Evolutionary conservation across 1,140 invertebrate genomes (phyloP).

Genomic region (Caenorhabditis inopinata): DNA sequence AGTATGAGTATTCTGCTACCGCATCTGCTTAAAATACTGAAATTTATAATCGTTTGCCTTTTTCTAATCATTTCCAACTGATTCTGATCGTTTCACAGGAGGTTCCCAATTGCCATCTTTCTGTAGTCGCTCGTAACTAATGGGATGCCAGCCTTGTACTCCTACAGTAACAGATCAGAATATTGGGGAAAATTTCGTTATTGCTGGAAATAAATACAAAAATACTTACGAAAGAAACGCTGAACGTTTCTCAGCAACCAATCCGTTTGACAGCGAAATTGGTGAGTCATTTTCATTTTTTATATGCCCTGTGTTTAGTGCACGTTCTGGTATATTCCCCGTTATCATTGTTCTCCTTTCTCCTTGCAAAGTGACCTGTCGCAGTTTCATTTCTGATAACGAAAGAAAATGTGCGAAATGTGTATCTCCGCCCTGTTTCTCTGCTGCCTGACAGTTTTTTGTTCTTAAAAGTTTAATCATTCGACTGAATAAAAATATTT

Average conservation of each 20-base stretch:
- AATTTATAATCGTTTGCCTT: no score
- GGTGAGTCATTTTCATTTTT: slow-evolving; percentile 6
- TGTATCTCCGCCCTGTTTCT: slow-evolving; percentile 6
- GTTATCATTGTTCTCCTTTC: not conserved
- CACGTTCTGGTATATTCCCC: slow-evolving; percentile 6
- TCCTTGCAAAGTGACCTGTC: slow-evolving; percentile 19
- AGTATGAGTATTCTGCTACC: no score
- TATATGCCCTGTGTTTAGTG: not conserved
- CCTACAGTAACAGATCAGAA: slow-evolving; percentile 12
- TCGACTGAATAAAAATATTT: not conserved
- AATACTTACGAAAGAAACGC: not conserved
- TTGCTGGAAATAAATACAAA: not conserved
- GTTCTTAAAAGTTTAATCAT: not conserved
- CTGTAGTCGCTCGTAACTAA: not conserved
- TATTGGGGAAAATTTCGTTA: not conserved
- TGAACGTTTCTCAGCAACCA: not conserved
- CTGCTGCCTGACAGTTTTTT: not conserved
- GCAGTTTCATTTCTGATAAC: not conserved
- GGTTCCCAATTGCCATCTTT: no score
- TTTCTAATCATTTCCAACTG: no score
- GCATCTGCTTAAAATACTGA: no score
- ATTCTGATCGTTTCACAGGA: no score
- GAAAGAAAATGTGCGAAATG: slow-evolving; percentile 21
- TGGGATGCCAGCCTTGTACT: slow-evolving; percentile 6
- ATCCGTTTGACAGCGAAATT: not conserved